Base-by-base conservation (phyloP, 2,113 vertebrate species). In the Menura novaehollandiae region DNA sequence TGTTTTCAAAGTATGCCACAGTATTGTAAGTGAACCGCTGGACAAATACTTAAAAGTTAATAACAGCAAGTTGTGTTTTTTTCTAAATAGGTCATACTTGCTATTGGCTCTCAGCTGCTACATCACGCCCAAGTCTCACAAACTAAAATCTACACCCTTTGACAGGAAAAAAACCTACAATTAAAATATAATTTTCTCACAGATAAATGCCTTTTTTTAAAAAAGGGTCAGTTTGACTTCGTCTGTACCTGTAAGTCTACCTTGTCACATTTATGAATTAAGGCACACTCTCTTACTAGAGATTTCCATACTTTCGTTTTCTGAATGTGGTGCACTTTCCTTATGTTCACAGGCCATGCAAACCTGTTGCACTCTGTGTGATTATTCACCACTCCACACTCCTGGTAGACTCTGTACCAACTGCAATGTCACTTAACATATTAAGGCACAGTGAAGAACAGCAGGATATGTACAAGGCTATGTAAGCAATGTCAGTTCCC, bases 401-500 rank as follows among this genome's bases (percentile, higher is more conserved):
- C 75, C 75, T 55, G 44, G 52, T 0, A 41, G 39, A 33, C 75
- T 33, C 73, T 0, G 0, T 8, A 83, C 51, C 59, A 67, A 67
- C 47, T 5, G 1, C 49, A 73, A 10, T 3, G 41, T 32, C 71
- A 91, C 37, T 46, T 53, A 22, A 73, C n/a, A 9, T 16, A 18
- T 10, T 41, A 91, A 94, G 94, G 93, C 85, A 91, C 73, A 44
- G 41, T 3, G 79, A 83, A 77, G 55, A 90, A 39, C 39, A 90
- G 67, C 82, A 93, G 68, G 81, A 44, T 64, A 85, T 73, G 43
- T n/a, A 46, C 58, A 66, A 62, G 62, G 27, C 19, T 39, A 43
- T 4, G 9, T n/a, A 39, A 59, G 58, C 85, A 74, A 64, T 18
- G 62, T 64, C 76, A 81, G 33, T 64, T 72, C 79, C 89, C 94